These are phyloP conservation scores for Pseudococcus jackbeardsleyi DNA, from an alignment of 2,888 invertebrate species.

Conservation along the genomic window DNA sequence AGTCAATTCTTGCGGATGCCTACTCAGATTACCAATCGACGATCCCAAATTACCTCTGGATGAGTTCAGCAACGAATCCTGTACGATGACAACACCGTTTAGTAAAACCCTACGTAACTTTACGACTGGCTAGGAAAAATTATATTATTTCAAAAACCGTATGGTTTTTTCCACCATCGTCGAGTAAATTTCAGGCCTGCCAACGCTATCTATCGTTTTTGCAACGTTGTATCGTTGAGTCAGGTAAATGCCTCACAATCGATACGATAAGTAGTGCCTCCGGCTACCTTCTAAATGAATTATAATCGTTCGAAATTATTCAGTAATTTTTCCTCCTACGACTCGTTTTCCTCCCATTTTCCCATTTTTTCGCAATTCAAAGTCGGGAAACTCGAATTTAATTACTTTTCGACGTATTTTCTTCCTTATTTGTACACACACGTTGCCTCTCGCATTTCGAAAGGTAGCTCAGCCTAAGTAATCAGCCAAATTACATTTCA, in stretches of 20 bases:
- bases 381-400: too few relatives aligned
- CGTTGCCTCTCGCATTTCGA: background rate
- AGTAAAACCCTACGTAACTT: background rate
- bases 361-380: too few relatives aligned
- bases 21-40: conserved; percentile 75
- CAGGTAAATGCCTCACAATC: background rate
- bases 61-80: conserved; percentile 68
- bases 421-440: background rate
- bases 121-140: conserved; percentile 39
- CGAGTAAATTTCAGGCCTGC: conserved; percentile 42
- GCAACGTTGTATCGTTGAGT: background rate
- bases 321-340: background rate
- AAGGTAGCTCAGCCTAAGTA: background rate
- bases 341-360: background rate
- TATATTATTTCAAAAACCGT: background rate
- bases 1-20: conserved; percentile 73
- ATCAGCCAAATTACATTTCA: background rate
- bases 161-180: background rate
- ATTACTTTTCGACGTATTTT: too few relatives aligned
- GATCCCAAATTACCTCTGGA: conserved; percentile 72
- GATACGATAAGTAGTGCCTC: background rate
- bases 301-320: background rate
- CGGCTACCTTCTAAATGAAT: background rate
- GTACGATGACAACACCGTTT: background rate
- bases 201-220: conserved; percentile 59